These are phyloP conservation scores for Pinna nobilis DNA, from an alignment of 1,140 invertebrate genomes.

Conservation along the genomic window DNA sequence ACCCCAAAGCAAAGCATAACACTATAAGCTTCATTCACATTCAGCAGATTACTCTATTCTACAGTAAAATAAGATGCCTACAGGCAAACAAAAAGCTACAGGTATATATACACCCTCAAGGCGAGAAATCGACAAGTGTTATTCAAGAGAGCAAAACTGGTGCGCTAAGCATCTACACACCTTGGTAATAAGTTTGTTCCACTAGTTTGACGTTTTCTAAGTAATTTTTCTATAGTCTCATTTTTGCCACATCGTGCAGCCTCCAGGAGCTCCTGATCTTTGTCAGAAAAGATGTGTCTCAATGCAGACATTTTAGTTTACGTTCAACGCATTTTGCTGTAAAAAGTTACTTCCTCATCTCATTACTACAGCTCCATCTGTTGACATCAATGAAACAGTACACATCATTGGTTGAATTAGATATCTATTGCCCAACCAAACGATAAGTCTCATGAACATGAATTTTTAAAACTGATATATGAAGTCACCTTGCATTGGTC, in stretches of 20 bases:
- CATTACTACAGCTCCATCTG: constrained; percentile 51
- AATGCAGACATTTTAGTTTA: constrained; percentile 17
- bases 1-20: too few relatives aligned
- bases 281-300: constrained; percentile 81
- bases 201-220: constrained; percentile 73
- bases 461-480: background rate
- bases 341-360: constrained; percentile 35
- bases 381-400: constrained; percentile 8
- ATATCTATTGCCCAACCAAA: constrained; percentile 10
- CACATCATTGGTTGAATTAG: background rate
- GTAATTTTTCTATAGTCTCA: constrained; percentile 91
- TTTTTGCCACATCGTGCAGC: constrained; percentile 94
- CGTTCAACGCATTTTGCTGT: background rate
- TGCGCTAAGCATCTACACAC: background rate
- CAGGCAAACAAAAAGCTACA: too few relatives aligned
- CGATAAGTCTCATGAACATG: background rate
- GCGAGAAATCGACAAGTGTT: background rate
- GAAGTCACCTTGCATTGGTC: background rate
- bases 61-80: background rate
- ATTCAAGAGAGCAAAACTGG: background rate
- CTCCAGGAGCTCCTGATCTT: constrained; percentile 96
- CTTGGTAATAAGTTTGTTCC: constrained; percentile 7
- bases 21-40: too few relatives aligned
- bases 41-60: too few relatives aligned
- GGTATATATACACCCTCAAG: constrained; percentile 3